A percentile compares a stretch with the other conserved stretches of the same genome.
Evolutionary conservation across 2,888 invertebrate genomes (phyloP).

Genomic region (Sphaeridia pumilis): DNA sequence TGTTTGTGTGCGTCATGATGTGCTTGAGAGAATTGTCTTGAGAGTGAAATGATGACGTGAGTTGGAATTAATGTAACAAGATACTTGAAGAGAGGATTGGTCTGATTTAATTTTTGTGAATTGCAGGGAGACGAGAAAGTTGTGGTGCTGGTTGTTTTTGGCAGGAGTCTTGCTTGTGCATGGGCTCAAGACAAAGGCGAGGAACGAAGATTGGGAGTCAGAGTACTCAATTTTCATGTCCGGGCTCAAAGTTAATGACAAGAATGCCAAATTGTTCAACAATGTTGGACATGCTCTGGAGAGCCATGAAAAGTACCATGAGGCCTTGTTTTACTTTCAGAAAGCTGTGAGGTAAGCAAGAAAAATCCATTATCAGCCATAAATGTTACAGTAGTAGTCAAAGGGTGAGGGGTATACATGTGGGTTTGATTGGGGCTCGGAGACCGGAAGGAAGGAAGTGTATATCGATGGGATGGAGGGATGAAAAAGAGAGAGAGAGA

Average conservation of each 20-base stretch:
- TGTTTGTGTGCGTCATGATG: too few species aligned
- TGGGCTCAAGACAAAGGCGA: conserved; percentile 68
- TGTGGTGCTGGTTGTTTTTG: conserved; percentile 55
- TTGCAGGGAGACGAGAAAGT: conserved; percentile 40
- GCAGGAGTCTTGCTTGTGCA: conserved; percentile 58
- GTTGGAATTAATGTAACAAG: too few species aligned
- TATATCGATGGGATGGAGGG: too few species aligned
- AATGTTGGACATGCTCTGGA: conserved; percentile 95
- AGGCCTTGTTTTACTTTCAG: conserved; percentile 81
- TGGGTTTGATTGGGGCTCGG: too few species aligned
- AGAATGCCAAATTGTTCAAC: conserved; percentile 92
- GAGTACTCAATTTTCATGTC: conserved; percentile 91
- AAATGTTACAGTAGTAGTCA: neutral
- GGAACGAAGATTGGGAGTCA: conserved; percentile 87
- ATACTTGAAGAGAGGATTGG: too few species aligned
- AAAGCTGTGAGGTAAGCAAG: conserved; percentile 59
- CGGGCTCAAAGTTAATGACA: conserved; percentile 70
- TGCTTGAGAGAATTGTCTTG: too few species aligned
- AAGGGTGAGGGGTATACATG: too few species aligned
- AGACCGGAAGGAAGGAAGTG: too few species aligned
- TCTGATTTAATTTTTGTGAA: conserved; percentile 23
- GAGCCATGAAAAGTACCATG: conserved; percentile 53
- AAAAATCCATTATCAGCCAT: neutral
- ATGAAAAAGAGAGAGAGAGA: too few species aligned
- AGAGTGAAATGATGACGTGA: too few species aligned